Conservation (phyloP, 1,140 invertebrate genomes). For the Drosophila lacteicornis region DNA sequence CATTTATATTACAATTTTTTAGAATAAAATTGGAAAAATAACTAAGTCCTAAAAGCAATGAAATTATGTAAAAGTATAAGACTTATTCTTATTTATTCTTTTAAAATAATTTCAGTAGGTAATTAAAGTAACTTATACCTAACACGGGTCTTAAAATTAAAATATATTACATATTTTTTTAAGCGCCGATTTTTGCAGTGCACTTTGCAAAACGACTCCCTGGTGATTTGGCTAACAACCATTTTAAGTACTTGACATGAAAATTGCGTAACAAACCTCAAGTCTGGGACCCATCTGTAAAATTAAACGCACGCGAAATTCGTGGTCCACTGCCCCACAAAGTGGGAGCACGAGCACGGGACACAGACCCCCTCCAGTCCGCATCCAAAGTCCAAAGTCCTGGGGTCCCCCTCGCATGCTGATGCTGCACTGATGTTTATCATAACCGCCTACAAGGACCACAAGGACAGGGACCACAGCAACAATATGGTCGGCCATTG, state of each 20-base stretch:
- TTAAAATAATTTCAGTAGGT: too few species aligned
- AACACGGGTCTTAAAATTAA: too few species aligned
- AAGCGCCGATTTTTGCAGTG: not conserved
- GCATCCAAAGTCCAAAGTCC: conserved; percentile 9
- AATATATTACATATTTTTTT: not conserved
- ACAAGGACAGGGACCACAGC: conserved; percentile 50
- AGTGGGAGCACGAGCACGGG: not conserved
- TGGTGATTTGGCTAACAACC: conserved; percentile 55
- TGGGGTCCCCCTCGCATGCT: conserved; percentile 1
- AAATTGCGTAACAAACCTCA: conserved; percentile 60
- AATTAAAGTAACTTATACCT: too few species aligned
- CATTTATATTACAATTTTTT: not conserved
- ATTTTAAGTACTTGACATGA: conserved; percentile 76
- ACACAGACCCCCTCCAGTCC: not conserved
- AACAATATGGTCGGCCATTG: conserved; percentile 67
- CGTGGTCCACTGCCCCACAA: conserved; percentile 44
- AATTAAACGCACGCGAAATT: conserved; percentile 70
- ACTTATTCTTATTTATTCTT: too few species aligned
- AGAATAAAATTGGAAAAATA: too few species aligned
- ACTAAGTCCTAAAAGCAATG: too few species aligned
- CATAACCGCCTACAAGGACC: conserved; percentile 70
- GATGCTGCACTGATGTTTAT: conserved; percentile 72
- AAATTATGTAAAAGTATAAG: too few species aligned
- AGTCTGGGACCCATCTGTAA: conserved; percentile 50
- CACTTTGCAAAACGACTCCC: conserved; percentile 38